A percentile compares a stretch with the other conserved stretches of the same genome.
Evolutionary conservation across 2,888 invertebrate genomes (phyloP).

Genomic region (Uloborus plumipes): DNA sequence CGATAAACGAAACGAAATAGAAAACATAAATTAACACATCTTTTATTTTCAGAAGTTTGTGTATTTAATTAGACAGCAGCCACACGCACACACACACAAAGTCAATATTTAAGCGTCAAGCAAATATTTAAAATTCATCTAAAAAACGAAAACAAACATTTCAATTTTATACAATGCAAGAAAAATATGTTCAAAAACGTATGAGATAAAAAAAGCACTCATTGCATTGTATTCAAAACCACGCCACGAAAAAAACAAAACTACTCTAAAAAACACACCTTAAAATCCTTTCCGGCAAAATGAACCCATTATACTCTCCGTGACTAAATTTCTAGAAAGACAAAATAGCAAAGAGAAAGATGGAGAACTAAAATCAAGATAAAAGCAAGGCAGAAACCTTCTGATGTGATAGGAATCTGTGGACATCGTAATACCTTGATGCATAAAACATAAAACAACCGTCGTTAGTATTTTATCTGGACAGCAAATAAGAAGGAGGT

Average conservation of each 20-base stretch:
- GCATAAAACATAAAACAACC: conserved; percentile 33
- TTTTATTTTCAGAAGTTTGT: no score
- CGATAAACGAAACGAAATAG: no score
- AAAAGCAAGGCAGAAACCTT: conserved; percentile 11
- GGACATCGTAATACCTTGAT: conserved; percentile 8
- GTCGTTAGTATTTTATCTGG: conserved; percentile 34
- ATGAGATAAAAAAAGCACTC: no score
- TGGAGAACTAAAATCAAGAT: conserved; percentile 27
- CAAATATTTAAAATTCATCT: no score
- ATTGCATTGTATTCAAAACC: conserved; percentile 5
- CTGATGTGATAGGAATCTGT: conserved; percentile 34
- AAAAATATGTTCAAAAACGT: no score
- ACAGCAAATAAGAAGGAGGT: conserved; percentile 29
- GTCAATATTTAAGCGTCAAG: no score
- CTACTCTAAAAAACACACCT: conserved; percentile 23
- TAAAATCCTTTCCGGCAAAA: conserved; percentile 43
- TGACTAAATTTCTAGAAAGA: conserved; percentile 45
- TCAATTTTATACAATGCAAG: no score
- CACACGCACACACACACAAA: no score
- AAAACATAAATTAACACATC: no score
- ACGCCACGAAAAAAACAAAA: conserved; percentile 13
- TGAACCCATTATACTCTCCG: conserved; percentile 40
- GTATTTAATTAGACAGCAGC: no score
- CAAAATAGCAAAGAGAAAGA: conserved; percentile 7
- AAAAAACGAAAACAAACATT: no score